phyloP scores from a whole-genome alignment of 2,113 vertebrate genomes.

The Gallinago jamesoni region DNA sequence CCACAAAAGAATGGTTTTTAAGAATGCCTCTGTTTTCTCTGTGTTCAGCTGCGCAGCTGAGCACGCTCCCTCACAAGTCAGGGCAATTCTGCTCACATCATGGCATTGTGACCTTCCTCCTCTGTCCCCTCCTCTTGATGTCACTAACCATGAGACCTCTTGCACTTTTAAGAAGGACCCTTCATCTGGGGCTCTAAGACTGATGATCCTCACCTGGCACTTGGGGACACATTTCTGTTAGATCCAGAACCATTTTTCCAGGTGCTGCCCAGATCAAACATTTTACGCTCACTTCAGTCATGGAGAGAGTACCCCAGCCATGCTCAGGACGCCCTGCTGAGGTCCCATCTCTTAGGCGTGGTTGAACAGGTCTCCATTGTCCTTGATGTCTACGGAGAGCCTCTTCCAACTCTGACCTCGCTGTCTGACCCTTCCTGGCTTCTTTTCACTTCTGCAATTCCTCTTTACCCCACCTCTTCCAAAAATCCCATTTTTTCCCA shows the following conservation, averaged over 20 bases:
- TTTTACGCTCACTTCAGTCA: accelerated
- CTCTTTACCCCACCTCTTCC: background rate
- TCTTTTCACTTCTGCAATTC: background rate
- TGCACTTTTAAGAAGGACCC: background rate
- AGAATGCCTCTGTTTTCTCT: background rate
- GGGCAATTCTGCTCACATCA: background rate
- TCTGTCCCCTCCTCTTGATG: background rate
- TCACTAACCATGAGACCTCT: background rate
- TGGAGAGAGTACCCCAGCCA: background rate
- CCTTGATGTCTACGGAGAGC: background rate
- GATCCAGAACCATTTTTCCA: background rate
- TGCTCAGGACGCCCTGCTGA: background rate
- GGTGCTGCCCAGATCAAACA: background rate
- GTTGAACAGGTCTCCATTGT: background rate
- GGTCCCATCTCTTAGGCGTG: background rate
- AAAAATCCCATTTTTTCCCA: background rate
- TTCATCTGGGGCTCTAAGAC: background rate
- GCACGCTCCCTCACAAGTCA: accelerated
- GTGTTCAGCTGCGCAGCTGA: accelerated
- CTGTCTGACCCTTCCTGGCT: background rate
- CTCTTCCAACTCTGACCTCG: background rate
- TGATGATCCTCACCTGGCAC: background rate
- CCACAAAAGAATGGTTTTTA: background rate
- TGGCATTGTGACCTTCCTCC: background rate
- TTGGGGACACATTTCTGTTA: background rate